These are phyloP conservation scores for Tuberolachnus salignus DNA, from an alignment of 2,888 invertebrate genomes.

Conservation along the genomic window DNA sequence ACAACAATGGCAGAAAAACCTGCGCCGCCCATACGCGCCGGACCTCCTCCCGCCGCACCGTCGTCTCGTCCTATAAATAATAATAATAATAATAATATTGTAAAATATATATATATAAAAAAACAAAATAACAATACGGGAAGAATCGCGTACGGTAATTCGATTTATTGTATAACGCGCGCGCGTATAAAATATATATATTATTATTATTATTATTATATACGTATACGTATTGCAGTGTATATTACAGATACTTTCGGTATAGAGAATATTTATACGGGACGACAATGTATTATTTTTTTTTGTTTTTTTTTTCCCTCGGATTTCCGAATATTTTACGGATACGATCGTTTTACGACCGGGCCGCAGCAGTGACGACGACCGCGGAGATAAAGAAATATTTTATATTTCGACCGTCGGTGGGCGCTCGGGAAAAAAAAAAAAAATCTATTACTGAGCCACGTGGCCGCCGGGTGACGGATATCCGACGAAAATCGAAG, in stretches of 20 bases:
- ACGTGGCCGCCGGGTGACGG: conserved; percentile 51
- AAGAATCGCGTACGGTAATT: conserved; percentile 24
- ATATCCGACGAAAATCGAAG: conserved; percentile 56
- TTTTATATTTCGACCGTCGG: too few relatives aligned
- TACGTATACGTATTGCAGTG: too few relatives aligned
- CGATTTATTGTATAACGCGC: conserved; percentile 32
- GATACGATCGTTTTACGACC: conserved; percentile 23
- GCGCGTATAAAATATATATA: neutral
- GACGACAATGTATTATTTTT: neutral
- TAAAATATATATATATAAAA: conserved; percentile 4
- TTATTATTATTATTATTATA: too few relatives aligned
- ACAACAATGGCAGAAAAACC: conserved; percentile 39
- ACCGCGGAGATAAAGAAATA: neutral
- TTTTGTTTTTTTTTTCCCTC: neutral
- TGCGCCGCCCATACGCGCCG: neutral
- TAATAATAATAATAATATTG: conserved; percentile 10
- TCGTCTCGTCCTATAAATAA: neutral
- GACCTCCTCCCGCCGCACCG: neutral
- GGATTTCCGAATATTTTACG: conserved; percentile 20
- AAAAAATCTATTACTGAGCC: conserved; percentile 48
- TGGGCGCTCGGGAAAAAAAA: neutral
- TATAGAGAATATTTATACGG: conserved; percentile 18
- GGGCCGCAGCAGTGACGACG: neutral
- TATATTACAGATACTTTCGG: too few relatives aligned
- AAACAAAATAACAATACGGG: neutral